phyloP scores from a whole-genome alignment of 1,140 invertebrate genomes.

The Batillaria attramentaria region DNA sequence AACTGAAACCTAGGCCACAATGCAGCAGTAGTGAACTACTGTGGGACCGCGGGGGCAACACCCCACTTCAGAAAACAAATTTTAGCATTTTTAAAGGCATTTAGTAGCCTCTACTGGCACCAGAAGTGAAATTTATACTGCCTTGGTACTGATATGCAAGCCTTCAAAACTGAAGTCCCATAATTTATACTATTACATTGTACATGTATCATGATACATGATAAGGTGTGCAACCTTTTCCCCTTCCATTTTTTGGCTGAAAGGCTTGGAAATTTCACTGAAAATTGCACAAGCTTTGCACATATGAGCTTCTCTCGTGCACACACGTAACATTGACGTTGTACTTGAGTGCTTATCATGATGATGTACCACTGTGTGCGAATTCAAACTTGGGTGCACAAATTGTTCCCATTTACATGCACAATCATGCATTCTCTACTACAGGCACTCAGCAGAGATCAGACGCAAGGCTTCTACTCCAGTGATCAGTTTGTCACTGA shows the following conservation, averaged over 20 bases:
- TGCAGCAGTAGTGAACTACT: neutral
- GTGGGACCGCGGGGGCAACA: neutral
- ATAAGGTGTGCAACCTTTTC: too few species aligned
- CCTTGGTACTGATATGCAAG: too few species aligned
- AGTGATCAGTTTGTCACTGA: conserved; percentile 50
- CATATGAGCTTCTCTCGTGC: neutral
- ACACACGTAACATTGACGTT: neutral
- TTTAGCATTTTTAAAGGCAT: too few species aligned
- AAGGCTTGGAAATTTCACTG: neutral
- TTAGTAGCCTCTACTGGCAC: too few species aligned
- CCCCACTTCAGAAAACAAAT: too few species aligned
- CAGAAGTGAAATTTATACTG: too few species aligned
- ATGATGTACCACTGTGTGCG: neutral
- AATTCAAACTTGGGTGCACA: neutral
- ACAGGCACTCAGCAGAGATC: conserved; percentile 43
- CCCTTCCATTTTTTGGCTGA: neutral
- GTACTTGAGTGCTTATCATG: neutral
- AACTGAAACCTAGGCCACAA: too few species aligned
- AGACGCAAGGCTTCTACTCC: conserved; percentile 39
- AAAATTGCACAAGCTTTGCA: neutral
- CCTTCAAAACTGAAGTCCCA: too few species aligned
- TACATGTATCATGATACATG: too few species aligned
- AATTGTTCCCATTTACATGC: too few species aligned
- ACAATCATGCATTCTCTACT: conserved; percentile 21
- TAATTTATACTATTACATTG: too few species aligned